Conservation (phyloP, 2,113 vertebrate species). For the Pterocles orientalis region DNA sequence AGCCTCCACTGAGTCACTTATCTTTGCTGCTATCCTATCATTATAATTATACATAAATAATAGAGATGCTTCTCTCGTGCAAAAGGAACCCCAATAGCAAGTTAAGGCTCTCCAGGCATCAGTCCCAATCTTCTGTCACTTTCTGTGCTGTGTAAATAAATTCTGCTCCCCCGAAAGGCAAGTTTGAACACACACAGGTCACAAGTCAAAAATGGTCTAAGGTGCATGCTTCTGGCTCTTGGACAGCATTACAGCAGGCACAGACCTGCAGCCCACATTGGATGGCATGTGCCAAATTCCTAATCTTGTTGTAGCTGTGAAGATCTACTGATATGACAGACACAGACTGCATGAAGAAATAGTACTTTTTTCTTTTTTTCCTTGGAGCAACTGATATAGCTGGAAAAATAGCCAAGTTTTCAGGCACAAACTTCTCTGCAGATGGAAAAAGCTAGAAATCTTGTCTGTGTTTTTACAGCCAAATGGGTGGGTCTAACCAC, state of each 20-base stretch:
- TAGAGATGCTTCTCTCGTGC: neutral
- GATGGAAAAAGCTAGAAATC: neutral
- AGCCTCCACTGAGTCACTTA: neutral
- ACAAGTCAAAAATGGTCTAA: neutral
- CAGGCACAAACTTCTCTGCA: neutral
- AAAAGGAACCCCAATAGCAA: neutral
- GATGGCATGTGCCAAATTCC: neutral
- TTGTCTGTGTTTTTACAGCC: neutral
- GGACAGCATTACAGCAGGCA: neutral
- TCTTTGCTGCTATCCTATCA: neutral
- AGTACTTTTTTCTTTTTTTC: neutral
- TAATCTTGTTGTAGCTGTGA: neutral
- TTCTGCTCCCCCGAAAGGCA: neutral
- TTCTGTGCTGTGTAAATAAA: neutral
- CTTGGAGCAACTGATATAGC: neutral
- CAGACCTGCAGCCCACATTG: neutral
- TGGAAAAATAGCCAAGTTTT: neutral
- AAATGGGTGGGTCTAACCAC: neutral
- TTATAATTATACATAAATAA: neutral
- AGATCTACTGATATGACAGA: neutral
- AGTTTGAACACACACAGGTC: neutral
- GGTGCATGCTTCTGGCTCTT: neutral
- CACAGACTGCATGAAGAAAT: neutral
- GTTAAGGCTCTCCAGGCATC: neutral
- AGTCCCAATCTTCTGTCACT: neutral